Evolutionary conservation across 2,888 invertebrate genomes (phyloP).

Genomic region (Melinopterus prodromus): DNA sequence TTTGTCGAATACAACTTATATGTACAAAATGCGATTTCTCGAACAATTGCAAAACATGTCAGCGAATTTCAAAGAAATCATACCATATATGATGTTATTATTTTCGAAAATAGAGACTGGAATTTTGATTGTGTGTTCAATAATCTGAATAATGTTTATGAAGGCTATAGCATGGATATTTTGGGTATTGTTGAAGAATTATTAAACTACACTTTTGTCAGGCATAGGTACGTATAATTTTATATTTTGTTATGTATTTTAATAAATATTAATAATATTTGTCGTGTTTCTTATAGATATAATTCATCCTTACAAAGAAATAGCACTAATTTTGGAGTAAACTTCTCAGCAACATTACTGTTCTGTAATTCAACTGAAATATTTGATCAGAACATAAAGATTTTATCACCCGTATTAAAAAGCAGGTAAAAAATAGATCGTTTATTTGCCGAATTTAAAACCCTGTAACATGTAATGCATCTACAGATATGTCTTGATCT

Average conservation of each 20-base stretch:
- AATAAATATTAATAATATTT: neutral
- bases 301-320: neutral
- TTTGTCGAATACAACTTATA: neutral
- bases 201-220: neutral
- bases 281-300: neutral
- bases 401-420: neutral
- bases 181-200: neutral
- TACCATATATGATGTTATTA: neutral
- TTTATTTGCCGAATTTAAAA: neutral
- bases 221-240: neutral
- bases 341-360: neutral
- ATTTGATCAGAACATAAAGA: neutral
- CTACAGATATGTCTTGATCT: neutral
- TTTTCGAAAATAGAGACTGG: neutral
- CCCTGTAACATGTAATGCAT: too few species aligned
- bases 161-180: neutral
- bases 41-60: neutral
- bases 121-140: neutral
- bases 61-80: neutral
- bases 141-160: neutral
- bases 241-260: neutral
- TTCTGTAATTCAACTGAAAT: neutral
- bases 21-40: neutral
- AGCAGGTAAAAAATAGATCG: neutral
- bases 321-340: neutral